These are phyloP conservation scores for Galeopterus variegatus DNA, from an alignment of 2,113 vertebrate genomes.

Conservation along the genomic window DNA sequence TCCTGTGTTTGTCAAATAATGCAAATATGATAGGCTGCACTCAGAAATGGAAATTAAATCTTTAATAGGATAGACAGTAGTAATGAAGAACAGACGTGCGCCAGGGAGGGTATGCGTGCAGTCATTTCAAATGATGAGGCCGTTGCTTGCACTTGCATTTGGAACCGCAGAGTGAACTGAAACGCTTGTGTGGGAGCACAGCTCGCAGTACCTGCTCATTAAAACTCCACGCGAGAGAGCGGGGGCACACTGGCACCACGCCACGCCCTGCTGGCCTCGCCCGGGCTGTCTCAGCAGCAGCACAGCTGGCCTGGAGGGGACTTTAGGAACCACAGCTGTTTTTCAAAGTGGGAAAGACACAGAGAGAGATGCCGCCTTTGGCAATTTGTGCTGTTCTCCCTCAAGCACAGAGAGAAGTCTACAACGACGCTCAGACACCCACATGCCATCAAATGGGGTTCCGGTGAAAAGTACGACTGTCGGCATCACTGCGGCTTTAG, in stretches of 20 bases:
- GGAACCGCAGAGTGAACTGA: slow-evolving; percentile 80
- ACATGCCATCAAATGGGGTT: slow-evolving; percentile 70
- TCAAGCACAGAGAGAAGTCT: slow-evolving; percentile 53
- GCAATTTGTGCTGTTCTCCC: slow-evolving; percentile 67
- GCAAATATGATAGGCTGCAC: slow-evolving; percentile 75
- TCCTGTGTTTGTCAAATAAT: slow-evolving; percentile 81
- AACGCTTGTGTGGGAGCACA: slow-evolving; percentile 74
- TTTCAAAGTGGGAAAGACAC: slow-evolving; percentile 40
- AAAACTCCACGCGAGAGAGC: slow-evolving; percentile 72
- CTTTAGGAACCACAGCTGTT: slow-evolving; percentile 47
- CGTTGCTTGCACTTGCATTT: slow-evolving; percentile 82
- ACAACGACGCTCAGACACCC: slow-evolving; percentile 69
- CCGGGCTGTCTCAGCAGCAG: slow-evolving; percentile 64
- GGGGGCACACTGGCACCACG: no score
- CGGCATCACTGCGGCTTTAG: slow-evolving; percentile 69
- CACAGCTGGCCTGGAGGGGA: slow-evolving; percentile 70
- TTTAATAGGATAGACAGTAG: slow-evolving; percentile 77
- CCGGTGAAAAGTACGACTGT: slow-evolving; percentile 79
- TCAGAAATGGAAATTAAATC: slow-evolving; percentile 85
- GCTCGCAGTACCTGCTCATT: slow-evolving; percentile 81
- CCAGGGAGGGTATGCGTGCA: slow-evolving; percentile 59
- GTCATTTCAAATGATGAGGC: slow-evolving; percentile 86
- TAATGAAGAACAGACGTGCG: slow-evolving; percentile 71
- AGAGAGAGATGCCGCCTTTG: slow-evolving; percentile 13
- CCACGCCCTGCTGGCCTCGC: no score